A percentile compares a stretch with the other conserved stretches of the same genome.
Conservation (phyloP, 1,140 invertebrate genomes). For the Pararge aegeria region DNA sequence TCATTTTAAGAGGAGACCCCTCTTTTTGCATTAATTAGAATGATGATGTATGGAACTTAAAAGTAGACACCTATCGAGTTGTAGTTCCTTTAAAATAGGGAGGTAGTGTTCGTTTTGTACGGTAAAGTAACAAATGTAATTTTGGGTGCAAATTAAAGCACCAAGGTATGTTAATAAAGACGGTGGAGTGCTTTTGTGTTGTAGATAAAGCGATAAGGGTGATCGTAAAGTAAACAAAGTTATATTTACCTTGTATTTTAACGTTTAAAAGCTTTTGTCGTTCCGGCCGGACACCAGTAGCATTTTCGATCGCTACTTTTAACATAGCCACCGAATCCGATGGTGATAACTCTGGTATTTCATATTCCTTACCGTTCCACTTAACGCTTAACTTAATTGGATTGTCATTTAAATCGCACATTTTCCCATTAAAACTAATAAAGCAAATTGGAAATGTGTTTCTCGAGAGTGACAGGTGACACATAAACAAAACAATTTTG, state of each 20-base stretch:
- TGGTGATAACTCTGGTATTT: slow-evolving; percentile 84
- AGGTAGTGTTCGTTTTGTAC: too few relatives aligned
- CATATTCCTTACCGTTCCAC: slow-evolving; percentile 94
- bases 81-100: too few relatives aligned
- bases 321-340: slow-evolving; percentile 88
- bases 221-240: slow-evolving; percentile 18
- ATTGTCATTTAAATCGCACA: slow-evolving; percentile 73
- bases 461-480: slow-evolving; percentile 26
- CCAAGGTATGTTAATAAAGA: too few relatives aligned
- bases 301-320: slow-evolving; percentile 89
- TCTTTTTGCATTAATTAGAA: too few relatives aligned
- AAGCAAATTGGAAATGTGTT: slow-evolving; percentile 29
- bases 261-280: slow-evolving; percentile 96
- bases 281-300: slow-evolving; percentile 91
- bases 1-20: too few relatives aligned
- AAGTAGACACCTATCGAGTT: too few relatives aligned
- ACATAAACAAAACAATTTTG: slow-evolving; percentile 41
- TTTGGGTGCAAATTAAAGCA: too few relatives aligned
- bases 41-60: too few relatives aligned
- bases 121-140: too few relatives aligned
- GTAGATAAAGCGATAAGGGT: background rate
- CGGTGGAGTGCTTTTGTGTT: background rate
- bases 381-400: slow-evolving; percentile 86
- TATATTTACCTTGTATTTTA: slow-evolving; percentile 88
- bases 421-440: slow-evolving; percentile 51